Base-by-base conservation (phyloP, 2,797 vertebrate species). In the Sebastes minor region DNA sequence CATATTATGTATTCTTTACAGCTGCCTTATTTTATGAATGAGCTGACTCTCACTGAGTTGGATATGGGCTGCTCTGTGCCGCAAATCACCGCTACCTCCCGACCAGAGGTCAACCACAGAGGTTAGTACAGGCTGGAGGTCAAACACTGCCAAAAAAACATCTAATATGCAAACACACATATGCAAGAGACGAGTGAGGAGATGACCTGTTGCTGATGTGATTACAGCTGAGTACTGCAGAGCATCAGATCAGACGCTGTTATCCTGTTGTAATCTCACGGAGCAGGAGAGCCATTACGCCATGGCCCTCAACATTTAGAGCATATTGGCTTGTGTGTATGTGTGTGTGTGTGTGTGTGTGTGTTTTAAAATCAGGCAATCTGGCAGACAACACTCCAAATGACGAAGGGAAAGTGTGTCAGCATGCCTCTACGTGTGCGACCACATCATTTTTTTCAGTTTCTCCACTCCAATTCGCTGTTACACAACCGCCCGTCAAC, bases 11-110 rank as follows among this genome's bases (percentile, higher is more conserved):
- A 1, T 55, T 23, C 13, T 69, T 78, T 42, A 33, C 93, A 98
- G 97, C 90, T 98, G 91, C 97, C 97, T 0, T 97, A 97, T 81
- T 98, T 98, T 75, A 97, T 98, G 97, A 96, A 98, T 2, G 97
- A 97, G 84, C 93, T 98, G 90, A 95, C 94, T 0, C 93, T 98
- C 83, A 97, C 96, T 0, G 97, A 97, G 82, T 81, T 98, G 94
- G 96, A 98, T 82, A 97, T 98, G 97, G 97, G 97, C 74, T 94
- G 93, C 9, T 95, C 95, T 8, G 90, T 97, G 94, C 97, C 97
- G 1, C 96, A 94, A 0, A 92, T 98, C 68, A 92, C 92, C 10
- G 80, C 93, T 0, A 91, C 95, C 60, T 97, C 96, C 72, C 92
- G 70, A 57, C 97, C 97, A 63, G 95, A 94, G 27, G 70, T 97